Evolutionary conservation across 2,888 invertebrate genomes (phyloP).

Genomic region (Didymodactylos carnosus): DNA sequence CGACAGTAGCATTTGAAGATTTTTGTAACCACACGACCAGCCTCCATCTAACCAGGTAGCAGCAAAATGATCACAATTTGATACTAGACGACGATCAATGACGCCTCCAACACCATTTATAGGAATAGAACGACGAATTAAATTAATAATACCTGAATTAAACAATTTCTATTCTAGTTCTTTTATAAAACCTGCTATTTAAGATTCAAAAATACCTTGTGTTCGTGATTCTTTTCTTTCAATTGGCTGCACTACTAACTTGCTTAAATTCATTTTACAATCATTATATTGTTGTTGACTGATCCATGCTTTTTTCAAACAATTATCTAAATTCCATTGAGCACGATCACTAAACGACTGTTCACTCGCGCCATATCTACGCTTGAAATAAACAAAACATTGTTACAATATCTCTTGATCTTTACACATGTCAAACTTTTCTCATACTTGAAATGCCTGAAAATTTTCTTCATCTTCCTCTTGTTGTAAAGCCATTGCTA

Average conservation of each 20-base stretch:
- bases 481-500: neutral
- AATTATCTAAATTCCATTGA: neutral
- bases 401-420: neutral
- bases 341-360: neutral
- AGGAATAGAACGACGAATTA: too few relatives aligned
- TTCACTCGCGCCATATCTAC: neutral
- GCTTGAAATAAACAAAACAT: neutral
- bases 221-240: neutral
- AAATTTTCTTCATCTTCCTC: neutral
- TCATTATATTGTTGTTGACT: neutral
- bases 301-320: neutral
- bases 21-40: slow-evolving; percentile 78
- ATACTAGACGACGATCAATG: neutral
- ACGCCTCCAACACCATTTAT: too few relatives aligned
- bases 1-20: slow-evolving; percentile 74
- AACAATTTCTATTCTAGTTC: too few relatives aligned
- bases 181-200: too few relatives aligned
- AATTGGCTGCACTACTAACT: neutral
- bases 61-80: neutral
- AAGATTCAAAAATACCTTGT: too few relatives aligned
- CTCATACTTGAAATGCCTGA: neutral
- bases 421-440: neutral
- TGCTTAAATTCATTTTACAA: neutral
- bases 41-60: slow-evolving; percentile 45
- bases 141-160: too few relatives aligned